Base-by-base conservation (phyloP, 2,888 invertebrate species). In the Ptychoptera contaminata region DNA sequence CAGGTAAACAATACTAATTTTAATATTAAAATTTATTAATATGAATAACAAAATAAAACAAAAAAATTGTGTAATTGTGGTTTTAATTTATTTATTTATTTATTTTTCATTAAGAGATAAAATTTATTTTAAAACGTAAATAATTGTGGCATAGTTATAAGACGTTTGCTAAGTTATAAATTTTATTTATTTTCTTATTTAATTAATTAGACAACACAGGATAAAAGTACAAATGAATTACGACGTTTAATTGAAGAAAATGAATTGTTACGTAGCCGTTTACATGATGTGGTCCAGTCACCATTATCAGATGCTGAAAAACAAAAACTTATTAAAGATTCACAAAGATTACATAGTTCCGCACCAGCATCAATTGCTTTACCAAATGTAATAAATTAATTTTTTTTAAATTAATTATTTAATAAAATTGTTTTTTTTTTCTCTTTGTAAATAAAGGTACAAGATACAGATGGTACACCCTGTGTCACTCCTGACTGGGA, bases 401-500 rank as follows among this genome's bases (percentile, higher is more conserved):
- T 37, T 23, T 23, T 42, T 38, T n/a, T 42, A 8, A 15, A 37
- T 14, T 34, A 29, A 11, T 35, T 36, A 3, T 23, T 37, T 37
- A 30, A 34, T 32, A 37, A 15, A 11, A 8, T 43, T 45, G 23
- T 15, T 42, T 40, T 32, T 12, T 16, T 15, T 32, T 15, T 41
- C n/a, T n/a, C n/a, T n/a, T n/a, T n/a, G n/a, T n/a, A n/a, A n/a
- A n/a, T 39, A 34, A 34, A 42, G 42, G 34, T 35, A 34, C 34
- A 42, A 15, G 42, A 42, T 34, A 42, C 23, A n/a, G 73, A 71
- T 53, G 73, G 73, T 52, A 79, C 77, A 14, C 76, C 79, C n/a
- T 79, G 79, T 46, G 72, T 77, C 50, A 82, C 82, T 8, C 83
- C 83, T 8, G 87, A 88, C 52, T 92, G 92, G 92, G 91, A 92